Conservation (phyloP, 1,140 invertebrate species). For the Heterodera carotae region DNA sequence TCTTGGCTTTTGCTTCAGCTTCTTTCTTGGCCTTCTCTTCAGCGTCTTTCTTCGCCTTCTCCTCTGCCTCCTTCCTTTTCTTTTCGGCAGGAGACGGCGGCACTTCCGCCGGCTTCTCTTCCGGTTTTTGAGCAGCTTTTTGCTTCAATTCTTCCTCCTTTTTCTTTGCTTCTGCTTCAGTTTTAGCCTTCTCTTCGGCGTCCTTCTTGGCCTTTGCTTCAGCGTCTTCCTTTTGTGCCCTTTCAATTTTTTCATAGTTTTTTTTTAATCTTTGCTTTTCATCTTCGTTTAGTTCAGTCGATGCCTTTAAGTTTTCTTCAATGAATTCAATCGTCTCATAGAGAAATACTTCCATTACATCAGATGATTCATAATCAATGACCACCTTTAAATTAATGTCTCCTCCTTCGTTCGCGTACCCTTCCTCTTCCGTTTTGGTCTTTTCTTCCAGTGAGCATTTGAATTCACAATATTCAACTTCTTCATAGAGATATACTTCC, state of each 20-base stretch:
- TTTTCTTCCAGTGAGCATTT: neutral
- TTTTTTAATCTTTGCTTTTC: neutral
- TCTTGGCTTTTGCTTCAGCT: too few relatives aligned
- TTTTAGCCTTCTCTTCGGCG: neutral
- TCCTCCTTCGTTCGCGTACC: neutral
- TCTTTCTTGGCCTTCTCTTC: too few relatives aligned
- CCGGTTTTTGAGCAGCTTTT: slow-evolving; percentile 20
- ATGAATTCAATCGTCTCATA: slow-evolving; percentile 19
- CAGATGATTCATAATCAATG: slow-evolving; percentile 5
- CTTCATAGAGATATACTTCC: slow-evolving; percentile 19
- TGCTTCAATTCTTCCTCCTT: slow-evolving; percentile 24
- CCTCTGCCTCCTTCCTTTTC: too few relatives aligned
- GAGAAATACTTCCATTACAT: slow-evolving; percentile 6
- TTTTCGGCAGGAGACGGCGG: too few relatives aligned
- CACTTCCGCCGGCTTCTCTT: neutral
- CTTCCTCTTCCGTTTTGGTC: neutral
- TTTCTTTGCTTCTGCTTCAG: neutral
- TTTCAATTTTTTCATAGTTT: neutral
- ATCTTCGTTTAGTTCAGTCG: neutral
- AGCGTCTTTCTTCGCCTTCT: too few relatives aligned
- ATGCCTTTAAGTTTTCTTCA: neutral
- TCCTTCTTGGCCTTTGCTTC: neutral
- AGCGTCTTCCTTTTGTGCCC: neutral
- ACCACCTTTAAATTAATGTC: neutral
- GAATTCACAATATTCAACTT: neutral